These are phyloP conservation scores for Sarcophaga variegata DNA, from an alignment of 2,888 invertebrate genomes.

Conservation along the genomic window DNA sequence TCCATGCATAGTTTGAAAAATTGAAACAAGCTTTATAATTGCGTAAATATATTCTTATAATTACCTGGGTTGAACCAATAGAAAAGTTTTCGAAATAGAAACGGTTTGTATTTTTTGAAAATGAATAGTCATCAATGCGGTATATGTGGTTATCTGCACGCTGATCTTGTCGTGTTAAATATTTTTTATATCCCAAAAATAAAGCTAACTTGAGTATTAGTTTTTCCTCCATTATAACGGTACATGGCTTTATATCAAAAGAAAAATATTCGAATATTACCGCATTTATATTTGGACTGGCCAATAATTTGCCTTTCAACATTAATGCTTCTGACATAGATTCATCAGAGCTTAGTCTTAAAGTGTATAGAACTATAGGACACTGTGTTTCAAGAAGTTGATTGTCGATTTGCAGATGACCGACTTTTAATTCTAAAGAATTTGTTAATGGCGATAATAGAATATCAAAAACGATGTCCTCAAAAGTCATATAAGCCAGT, in stretches of 20 bases:
- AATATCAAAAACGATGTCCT: constrained; percentile 85
- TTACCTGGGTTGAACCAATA: constrained; percentile 89
- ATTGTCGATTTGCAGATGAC: constrained; percentile 93
- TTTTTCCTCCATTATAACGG: constrained; percentile 93
- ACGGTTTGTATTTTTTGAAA: constrained; percentile 90
- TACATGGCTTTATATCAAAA: constrained; percentile 91
- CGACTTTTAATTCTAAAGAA: constrained; percentile 87
- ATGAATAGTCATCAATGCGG: constrained; percentile 89
- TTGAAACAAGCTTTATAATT: background rate
- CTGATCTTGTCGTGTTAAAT: constrained; percentile 81
- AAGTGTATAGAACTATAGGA: constrained; percentile 92
- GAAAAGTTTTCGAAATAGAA: constrained; percentile 93
- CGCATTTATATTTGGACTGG: constrained; percentile 89
- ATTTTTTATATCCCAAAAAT: constrained; percentile 85
- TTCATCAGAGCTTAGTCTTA: constrained; percentile 82
- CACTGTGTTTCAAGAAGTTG: constrained; percentile 93
- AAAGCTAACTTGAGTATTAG: constrained; percentile 88
- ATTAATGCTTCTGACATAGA: constrained; percentile 86
- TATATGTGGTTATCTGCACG: constrained; percentile 79
- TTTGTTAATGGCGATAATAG: constrained; percentile 83
- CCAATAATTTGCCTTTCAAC: constrained; percentile 89
- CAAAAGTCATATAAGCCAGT: constrained; percentile 88
- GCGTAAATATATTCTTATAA: background rate
- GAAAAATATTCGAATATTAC: constrained; percentile 94
- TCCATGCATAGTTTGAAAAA: too few species aligned